Conservation (phyloP, 64 coral and sea anemone species). For the Acropora yongei region DNA sequence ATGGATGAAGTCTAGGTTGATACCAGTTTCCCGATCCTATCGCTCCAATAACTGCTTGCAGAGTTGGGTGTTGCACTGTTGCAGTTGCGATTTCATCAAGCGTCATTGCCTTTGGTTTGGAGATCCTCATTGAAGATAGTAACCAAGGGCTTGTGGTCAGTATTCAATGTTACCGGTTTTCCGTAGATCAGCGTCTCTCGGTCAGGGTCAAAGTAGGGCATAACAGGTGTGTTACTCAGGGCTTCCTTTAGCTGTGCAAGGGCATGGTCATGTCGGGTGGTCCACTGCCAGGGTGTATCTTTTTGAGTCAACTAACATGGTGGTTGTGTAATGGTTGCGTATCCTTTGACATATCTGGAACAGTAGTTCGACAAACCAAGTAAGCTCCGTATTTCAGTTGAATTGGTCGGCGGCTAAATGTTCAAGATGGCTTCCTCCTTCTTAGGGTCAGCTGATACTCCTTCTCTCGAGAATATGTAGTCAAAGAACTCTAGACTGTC, state of each 20-base stretch:
- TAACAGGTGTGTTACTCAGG: not conserved
- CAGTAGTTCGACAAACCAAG: conserved; percentile 71
- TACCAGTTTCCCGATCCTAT: conserved; percentile 40
- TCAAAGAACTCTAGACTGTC: conserved; percentile 55
- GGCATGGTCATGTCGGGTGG: too few species aligned
- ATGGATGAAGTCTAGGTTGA: conserved; percentile 3
- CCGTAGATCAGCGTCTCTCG: not conserved
- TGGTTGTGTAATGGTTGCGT: conserved; percentile 55
- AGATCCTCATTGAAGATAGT: conserved; percentile 22
- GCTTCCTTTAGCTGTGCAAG: not conserved
- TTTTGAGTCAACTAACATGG: conserved; percentile 45
- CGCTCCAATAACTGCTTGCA: conserved; percentile 52
- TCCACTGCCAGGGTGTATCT: not conserved
- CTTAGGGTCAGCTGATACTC: conserved; percentile 51
- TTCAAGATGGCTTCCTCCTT: conserved; percentile 52
- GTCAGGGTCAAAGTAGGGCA: conserved; percentile 28
- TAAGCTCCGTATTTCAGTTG: conserved; percentile 38
- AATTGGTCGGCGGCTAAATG: conserved; percentile 29
- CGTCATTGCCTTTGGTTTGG: conserved; percentile 36
- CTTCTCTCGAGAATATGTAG: conserved; percentile 39
- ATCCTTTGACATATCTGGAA: conserved; percentile 45
- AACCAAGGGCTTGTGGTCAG: too few species aligned
- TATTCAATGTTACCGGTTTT: too few species aligned
- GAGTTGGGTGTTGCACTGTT: conserved; percentile 47
- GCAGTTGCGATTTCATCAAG: conserved; percentile 54